These are phyloP conservation scores for Tauraco hartlaubi DNA, from an alignment of 2,797 vertebrate species.

Conservation along the genomic window DNA sequence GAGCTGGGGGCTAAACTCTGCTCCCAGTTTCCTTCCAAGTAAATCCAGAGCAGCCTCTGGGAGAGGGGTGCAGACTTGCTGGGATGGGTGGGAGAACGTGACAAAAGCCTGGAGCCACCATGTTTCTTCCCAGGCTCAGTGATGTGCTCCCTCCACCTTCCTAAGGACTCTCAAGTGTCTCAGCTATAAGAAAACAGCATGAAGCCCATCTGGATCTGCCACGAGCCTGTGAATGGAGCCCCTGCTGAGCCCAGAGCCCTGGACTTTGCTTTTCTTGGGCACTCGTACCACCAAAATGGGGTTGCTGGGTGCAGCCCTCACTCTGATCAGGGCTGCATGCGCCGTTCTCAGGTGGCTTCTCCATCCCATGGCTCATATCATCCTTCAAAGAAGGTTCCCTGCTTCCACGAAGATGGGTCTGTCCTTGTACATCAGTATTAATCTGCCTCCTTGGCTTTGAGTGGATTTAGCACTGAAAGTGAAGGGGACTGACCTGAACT, in stretches of 20 bases:
- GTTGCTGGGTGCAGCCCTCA: not conserved
- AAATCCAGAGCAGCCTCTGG: not conserved
- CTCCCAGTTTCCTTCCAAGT: not conserved
- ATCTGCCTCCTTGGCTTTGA: not conserved
- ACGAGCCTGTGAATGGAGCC: not conserved
- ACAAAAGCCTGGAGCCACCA: not conserved
- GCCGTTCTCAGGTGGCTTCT: not conserved
- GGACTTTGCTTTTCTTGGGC: not conserved
- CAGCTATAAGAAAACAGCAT: not conserved
- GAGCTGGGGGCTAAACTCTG: not conserved
- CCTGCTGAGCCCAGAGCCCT: not conserved
- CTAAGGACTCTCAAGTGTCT: not conserved
- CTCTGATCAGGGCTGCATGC: accelerated
- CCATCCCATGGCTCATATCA: not conserved
- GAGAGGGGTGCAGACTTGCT: not conserved
- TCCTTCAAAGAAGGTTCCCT: not conserved
- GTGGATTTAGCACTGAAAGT: not conserved
- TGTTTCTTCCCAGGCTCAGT: not conserved
- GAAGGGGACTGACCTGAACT: not conserved
- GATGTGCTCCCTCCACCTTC: accelerated
- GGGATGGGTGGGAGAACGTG: not conserved
- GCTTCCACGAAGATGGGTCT: not conserved
- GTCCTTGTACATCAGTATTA: not conserved
- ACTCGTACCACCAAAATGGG: not conserved
- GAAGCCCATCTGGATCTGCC: not conserved